Conservation (phyloP, 1,140 invertebrate species). For the Drosophila persimilis region DNA sequence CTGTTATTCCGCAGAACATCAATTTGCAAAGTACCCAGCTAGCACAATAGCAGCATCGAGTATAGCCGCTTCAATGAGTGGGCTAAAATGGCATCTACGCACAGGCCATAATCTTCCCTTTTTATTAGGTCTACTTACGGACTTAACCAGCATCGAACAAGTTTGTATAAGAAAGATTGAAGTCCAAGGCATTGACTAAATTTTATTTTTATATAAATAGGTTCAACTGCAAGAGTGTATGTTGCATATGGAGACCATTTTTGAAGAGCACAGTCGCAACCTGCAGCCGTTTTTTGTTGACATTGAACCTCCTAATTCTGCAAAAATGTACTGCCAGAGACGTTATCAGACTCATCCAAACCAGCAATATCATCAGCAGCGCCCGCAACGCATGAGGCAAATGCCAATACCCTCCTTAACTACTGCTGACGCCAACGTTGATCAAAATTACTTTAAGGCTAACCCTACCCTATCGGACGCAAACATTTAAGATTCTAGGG, state of each 20-base stretch:
- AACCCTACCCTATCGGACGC: too few species aligned
- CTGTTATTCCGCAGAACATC: too few species aligned
- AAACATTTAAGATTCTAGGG: too few species aligned
- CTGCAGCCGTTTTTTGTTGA: too few species aligned
- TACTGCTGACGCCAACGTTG: neutral
- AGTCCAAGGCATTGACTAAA: neutral
- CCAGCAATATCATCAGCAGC: conserved; percentile 36
- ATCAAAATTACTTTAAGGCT: too few species aligned
- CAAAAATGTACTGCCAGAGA: conserved; percentile 39
- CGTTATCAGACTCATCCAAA: conserved; percentile 30
- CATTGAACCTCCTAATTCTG: conserved; percentile 42
- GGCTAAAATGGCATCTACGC: conserved; percentile 88
- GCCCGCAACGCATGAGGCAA: conserved; percentile 3
- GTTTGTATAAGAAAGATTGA: conserved; percentile 42
- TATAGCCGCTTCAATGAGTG: conserved; percentile 91
- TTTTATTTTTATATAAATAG: conserved; percentile 77
- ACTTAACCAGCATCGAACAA: conserved; percentile 75
- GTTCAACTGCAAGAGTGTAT: conserved; percentile 87
- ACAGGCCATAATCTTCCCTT: conserved; percentile 80
- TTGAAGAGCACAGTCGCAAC: too few species aligned
- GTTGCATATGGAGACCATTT: conserved; percentile 87
- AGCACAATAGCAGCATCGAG: conserved; percentile 94
- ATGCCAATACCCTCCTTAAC: conserved; percentile 9
- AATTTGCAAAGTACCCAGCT: conserved; percentile 87
- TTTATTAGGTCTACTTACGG: conserved; percentile 66